These are phyloP conservation scores for Bruchidius siliquastri DNA, from an alignment of 2,888 invertebrate genomes.

Conservation along the genomic window DNA sequence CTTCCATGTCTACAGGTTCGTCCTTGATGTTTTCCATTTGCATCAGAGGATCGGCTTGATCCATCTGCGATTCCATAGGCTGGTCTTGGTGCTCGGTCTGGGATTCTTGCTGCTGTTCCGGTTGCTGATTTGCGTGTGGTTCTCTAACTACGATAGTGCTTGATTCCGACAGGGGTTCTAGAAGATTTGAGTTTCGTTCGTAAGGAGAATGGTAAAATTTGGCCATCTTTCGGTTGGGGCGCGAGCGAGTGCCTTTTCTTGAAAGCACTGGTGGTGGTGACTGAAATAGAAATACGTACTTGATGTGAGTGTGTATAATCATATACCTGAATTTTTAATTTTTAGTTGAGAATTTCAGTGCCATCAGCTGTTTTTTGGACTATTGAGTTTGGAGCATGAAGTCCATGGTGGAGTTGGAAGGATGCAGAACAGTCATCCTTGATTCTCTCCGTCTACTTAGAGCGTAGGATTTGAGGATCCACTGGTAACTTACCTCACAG, in stretches of 20 bases:
- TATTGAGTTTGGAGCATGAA: too few relatives aligned
- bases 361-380: too few relatives aligned
- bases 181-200: neutral
- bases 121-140: slow-evolving; percentile 19
- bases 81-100: slow-evolving; percentile 18
- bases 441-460: too few relatives aligned
- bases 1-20: slow-evolving; percentile 41
- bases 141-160: slow-evolving; percentile 22
- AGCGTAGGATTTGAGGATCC: too few relatives aligned
- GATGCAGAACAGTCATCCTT: too few relatives aligned
- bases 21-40: slow-evolving; percentile 39
- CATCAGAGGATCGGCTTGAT: slow-evolving; percentile 28
- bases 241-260: slow-evolving; percentile 43
- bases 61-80: slow-evolving; percentile 17
- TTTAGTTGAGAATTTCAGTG: too few relatives aligned
- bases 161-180: slow-evolving; percentile 9
- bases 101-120: neutral
- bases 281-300: slow-evolving; percentile 35
- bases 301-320: too few relatives aligned
- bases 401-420: too few relatives aligned
- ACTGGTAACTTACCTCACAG: too few relatives aligned
- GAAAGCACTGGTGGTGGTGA: slow-evolving; percentile 37
- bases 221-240: slow-evolving; percentile 45
- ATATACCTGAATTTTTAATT: too few relatives aligned
- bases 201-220: slow-evolving; percentile 37